Evolutionary conservation across 2,888 invertebrate genomes (phyloP).

Genomic region (Spialia ferax): DNA sequence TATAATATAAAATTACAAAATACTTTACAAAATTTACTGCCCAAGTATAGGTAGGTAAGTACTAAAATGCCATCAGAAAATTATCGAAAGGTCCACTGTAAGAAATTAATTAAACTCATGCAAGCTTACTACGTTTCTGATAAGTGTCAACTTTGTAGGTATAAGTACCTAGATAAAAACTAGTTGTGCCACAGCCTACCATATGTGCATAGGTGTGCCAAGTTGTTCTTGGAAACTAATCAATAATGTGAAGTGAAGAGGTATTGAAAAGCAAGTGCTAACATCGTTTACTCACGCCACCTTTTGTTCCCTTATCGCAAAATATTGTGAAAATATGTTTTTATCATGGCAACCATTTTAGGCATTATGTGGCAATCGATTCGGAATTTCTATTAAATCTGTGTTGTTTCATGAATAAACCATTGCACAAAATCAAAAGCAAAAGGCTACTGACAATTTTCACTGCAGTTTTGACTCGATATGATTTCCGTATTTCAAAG

Average conservation of each 20-base stretch:
- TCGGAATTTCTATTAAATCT: constrained; percentile 14
- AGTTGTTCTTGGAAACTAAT: constrained; percentile 73
- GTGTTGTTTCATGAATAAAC: constrained; percentile 21
- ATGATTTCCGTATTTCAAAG: background rate
- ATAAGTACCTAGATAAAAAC: background rate
- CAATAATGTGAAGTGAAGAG: constrained; percentile 71
- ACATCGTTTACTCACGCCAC: constrained; percentile 63
- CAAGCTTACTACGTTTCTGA: constrained; percentile 1
- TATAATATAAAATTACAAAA: too few species aligned
- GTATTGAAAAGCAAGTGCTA: constrained; percentile 69
- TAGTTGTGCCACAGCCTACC: background rate
- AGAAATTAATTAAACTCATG: background rate
- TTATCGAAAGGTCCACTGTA: background rate
- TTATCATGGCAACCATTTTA: constrained; percentile 33
- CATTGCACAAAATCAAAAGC: constrained; percentile 5
- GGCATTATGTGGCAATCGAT: constrained; percentile 22
- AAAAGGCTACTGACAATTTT: background rate
- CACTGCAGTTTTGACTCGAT: background rate
- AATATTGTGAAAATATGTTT: constrained; percentile 44
- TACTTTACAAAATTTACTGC: too few species aligned
- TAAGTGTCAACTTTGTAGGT: background rate
- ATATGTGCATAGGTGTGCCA: constrained; percentile 58
- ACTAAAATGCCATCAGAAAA: too few species aligned
- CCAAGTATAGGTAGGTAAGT: too few species aligned
- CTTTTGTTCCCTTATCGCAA: constrained; percentile 51